Evolutionary conservation across 2,797 vertebrate species (phyloP).

Genomic region (Acomys russatus): DNA sequence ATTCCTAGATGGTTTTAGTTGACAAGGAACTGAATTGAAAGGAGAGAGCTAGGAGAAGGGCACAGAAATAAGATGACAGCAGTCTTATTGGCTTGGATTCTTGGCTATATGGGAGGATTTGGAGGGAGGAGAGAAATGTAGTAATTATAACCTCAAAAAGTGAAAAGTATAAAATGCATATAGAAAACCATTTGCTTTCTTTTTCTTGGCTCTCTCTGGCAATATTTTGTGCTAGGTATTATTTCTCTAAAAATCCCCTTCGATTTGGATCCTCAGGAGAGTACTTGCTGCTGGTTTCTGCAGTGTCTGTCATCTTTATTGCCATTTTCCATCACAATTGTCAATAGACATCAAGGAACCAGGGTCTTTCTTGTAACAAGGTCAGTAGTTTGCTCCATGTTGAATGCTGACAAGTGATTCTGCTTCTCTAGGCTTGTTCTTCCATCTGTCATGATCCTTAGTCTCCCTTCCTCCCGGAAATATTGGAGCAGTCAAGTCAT

Average conservation of each 20-base stretch:
- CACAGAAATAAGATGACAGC: not conserved
- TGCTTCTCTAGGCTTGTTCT: conserved; percentile 12
- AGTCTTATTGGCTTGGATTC: conserved; percentile 46
- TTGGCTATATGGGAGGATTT: not conserved
- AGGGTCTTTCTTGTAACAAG: conserved; percentile 13
- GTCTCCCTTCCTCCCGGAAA: not conserved
- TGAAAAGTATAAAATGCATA: not conserved
- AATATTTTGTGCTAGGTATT: conserved; percentile 48
- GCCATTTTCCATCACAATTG: conserved; percentile 17
- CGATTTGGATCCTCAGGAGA: conserved; percentile 33
- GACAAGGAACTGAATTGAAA: not conserved
- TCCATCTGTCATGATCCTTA: conserved; percentile 1
- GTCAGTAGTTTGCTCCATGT: conserved; percentile 19
- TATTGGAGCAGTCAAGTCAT: conserved; percentile 39
- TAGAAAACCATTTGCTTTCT: not conserved
- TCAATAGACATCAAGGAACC: conserved; percentile 6
- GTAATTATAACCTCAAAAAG: not conserved
- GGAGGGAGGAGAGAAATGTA: not conserved
- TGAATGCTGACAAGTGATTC: conserved; percentile 24
- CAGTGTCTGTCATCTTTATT: conserved; percentile 50
- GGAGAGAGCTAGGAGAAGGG: not conserved
- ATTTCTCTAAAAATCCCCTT: conserved; percentile 63
- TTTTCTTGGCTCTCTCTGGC: conserved; percentile 37
- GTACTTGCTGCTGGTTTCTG: conserved; percentile 9
- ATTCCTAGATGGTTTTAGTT: conserved; percentile 29